Conservation (phyloP, 2,113 vertebrate species). For the Hippoglossus stenolepis region DNA sequence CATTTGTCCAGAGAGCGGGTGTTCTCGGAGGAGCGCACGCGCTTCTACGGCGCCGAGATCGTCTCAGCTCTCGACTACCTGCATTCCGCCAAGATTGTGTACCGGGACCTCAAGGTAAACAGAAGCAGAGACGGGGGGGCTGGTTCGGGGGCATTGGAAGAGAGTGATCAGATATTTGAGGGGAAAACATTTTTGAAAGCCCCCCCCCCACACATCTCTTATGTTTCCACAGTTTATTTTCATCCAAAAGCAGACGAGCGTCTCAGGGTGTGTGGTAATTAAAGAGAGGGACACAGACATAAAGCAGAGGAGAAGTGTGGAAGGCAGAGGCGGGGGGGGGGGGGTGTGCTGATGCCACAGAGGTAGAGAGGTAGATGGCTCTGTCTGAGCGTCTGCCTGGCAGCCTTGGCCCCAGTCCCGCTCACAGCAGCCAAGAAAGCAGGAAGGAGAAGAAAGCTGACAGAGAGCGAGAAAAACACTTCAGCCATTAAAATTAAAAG, state of each 20-base stretch:
- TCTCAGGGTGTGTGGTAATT: constrained; percentile 65
- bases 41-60: constrained; percentile 98
- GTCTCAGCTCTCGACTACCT: constrained; percentile 98
- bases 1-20: constrained; percentile 99
- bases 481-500: constrained; percentile 82
- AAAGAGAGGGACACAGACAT: constrained; percentile 53
- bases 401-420: constrained; percentile 72
- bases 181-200: constrained; percentile 11
- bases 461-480: constrained; percentile 67
- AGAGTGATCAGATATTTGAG: constrained; percentile 53
- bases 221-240: constrained; percentile 7
- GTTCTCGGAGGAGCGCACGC: constrained; percentile 99
- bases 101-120: constrained; percentile 99
- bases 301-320: constrained; percentile 50
- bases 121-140: constrained; percentile 19
- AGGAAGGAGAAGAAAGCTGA: constrained; percentile 71
- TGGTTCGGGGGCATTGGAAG: constrained; percentile 35
- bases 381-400: constrained; percentile 72
- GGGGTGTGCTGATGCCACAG: constrained; percentile 66
- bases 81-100: constrained; percentile 99
- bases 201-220: neutral
- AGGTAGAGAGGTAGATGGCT: constrained; percentile 73
- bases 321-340: constrained; percentile 5
- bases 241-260: constrained; percentile 42
- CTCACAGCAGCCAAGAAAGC: constrained; percentile 75